Conservation (phyloP, 2,113 vertebrate genomes). For the Neopipo cinnamomea region DNA sequence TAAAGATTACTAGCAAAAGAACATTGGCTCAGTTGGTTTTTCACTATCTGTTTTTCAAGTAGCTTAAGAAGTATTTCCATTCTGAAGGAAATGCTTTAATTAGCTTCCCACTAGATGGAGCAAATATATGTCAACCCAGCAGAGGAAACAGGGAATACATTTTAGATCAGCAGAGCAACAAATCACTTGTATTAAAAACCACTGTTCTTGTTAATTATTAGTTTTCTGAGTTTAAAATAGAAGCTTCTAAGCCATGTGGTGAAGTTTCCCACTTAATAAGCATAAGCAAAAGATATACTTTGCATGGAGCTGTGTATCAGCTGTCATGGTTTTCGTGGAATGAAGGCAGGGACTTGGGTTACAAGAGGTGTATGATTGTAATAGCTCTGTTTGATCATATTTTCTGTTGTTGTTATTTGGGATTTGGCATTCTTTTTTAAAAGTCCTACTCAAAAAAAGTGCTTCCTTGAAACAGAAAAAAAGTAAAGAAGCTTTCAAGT, state of each 20-base stretch:
- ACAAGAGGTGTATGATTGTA: not conserved
- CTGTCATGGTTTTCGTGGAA: not conserved
- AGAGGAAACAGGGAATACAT: not conserved
- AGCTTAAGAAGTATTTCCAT: not conserved
- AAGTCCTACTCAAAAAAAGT: not conserved
- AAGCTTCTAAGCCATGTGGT: not conserved
- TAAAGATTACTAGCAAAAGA: not conserved
- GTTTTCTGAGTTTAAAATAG: not conserved
- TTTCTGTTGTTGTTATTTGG: not conserved
- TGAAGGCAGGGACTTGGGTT: not conserved
- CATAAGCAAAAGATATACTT: not conserved
- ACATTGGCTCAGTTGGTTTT: not conserved
- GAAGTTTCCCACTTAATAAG: not conserved
- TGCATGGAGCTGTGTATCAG: not conserved
- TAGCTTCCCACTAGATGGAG: slow-evolving; percentile 40
- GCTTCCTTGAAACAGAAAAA: not conserved
- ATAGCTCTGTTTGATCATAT: not conserved
- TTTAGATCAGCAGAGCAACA: not conserved
- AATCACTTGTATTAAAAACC: not conserved
- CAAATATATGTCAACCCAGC: not conserved
- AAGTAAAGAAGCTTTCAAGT: not conserved
- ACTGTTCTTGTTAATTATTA: not conserved
- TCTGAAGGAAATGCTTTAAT: not conserved
- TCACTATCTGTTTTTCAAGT: not conserved
- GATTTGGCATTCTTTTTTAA: not conserved